Evolutionary conservation across 2,113 vertebrate genomes (phyloP), one percentile per base, ranked within the genome.

Genomic region (Pogonocichla stellata): DNA sequence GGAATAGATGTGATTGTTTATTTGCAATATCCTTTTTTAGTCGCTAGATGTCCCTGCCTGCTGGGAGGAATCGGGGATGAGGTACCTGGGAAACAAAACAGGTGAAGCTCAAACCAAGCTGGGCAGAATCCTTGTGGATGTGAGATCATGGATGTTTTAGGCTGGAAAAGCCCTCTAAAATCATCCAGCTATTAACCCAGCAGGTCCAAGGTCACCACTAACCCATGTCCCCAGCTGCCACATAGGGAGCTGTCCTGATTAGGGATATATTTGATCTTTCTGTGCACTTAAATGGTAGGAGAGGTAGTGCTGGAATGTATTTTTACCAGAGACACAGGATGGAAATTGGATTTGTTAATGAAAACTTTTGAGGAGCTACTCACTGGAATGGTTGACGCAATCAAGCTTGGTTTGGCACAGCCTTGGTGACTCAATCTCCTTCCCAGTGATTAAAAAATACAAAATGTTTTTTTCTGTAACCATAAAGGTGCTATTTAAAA

Each of bases 31-130:
- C 36, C 19, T 4, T 23, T 38, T 83, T 29, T 18, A 69, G 83
- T 93, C 96, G 38, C 96, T 95, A 97, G 96, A 96, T 97, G 96
- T 96, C 96, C 92, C 95, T 81, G 86, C 90, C 40, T 40, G 64
- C 92, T 92, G 56, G 65, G 61, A 88, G 75, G 57, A 29, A 20
- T 40, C 25, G 7, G 64, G 6, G 87, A 11, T 14, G 92, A 23
- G 75, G 70, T 15, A 65, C 47, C 48, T 47, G 70, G 22, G n/a
- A 22, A 61, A 58, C 23, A 36, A 31, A 43, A 48, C 81, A 86
- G 92, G 91, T 91, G 31, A 65, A 42, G 45, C 64, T n/a, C 10
- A 43, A 58, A 24, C 6, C 51, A 3, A 29, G 80, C 54, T 28
- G 36, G 5, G 65, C 53, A 42, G 31, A 45, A 26, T 74, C 31